Conservation (phyloP, 2,113 vertebrate genomes). For the Gavialis gangeticus region DNA sequence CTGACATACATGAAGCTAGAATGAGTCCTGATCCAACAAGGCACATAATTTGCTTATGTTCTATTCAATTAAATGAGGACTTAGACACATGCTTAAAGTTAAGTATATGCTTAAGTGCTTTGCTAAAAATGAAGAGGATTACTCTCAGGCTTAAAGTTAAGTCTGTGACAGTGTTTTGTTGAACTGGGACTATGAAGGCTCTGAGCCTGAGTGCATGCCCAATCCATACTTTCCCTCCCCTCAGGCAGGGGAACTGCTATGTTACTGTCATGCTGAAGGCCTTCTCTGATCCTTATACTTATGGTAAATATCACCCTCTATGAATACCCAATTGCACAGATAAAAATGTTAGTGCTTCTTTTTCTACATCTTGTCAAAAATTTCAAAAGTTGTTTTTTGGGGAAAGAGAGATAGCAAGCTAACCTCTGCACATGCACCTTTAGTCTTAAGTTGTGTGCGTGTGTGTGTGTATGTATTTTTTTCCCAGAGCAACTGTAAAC, state of each 20-base stretch:
- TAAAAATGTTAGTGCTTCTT: background rate
- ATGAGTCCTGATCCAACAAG: background rate
- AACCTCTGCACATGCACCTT: background rate
- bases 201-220: background rate
- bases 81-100: constrained; percentile 41
- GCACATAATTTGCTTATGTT: background rate
- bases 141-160: constrained; percentile 67
- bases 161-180: constrained; percentile 30
- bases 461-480: background rate
- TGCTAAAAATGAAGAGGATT: constrained; percentile 43
- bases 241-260: background rate
- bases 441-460: background rate
- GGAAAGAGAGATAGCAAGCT: background rate
- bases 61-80: constrained; percentile 28
- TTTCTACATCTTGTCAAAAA: background rate
- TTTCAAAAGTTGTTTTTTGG: too few species aligned
- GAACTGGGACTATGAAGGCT: constrained; percentile 12
- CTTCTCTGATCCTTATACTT: background rate
- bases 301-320: background rate
- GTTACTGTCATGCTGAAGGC: background rate
- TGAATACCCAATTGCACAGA: background rate
- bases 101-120: constrained; percentile 46
- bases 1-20: background rate
- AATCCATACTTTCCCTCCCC: background rate
- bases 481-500: background rate